Percentiles rank a stretch among this genome's conserved stretches.
Conservation (phyloP, 2,113 vertebrate genomes). For the Lepisosteus oculatus region DNA sequence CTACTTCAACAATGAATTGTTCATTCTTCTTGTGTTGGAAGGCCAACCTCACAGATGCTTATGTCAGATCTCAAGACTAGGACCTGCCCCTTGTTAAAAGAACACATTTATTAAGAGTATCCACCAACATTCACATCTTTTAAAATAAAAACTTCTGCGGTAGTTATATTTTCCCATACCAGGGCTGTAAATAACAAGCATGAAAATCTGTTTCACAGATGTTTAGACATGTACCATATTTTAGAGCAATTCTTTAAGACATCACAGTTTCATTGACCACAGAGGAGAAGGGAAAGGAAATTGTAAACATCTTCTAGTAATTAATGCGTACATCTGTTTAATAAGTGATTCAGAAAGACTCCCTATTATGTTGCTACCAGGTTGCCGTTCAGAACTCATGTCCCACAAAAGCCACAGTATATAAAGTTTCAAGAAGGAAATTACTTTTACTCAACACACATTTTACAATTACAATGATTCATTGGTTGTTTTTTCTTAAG, state of each 20-base stretch:
- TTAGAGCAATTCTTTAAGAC: not conserved
- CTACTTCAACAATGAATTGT: too few relatives aligned
- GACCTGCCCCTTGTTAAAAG: too few relatives aligned
- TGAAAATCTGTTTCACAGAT: not conserved
- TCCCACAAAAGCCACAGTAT: not conserved
- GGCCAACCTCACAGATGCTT: too few relatives aligned
- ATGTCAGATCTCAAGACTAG: too few relatives aligned
- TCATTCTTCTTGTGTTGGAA: too few relatives aligned
- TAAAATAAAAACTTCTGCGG: too few relatives aligned
- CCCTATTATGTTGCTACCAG: not conserved
- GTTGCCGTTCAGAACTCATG: not conserved
- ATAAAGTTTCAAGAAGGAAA: not conserved
- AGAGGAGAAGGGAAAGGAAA: not conserved
- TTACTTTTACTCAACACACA: too few relatives aligned
- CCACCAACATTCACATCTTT: too few relatives aligned
- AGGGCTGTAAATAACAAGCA: not conserved
- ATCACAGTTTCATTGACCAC: not conserved
- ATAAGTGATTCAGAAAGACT: not conserved
- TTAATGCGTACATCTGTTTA: not conserved
- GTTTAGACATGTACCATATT: not conserved
- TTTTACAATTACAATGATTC: too few relatives aligned
- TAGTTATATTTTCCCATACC: too few relatives aligned
- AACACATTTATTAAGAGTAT: too few relatives aligned
- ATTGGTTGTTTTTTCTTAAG: too few relatives aligned
- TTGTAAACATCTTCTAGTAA: not conserved